Base-by-base conservation (phyloP, 2,888 invertebrate species). In the Megaustenia siamemsis region DNA sequence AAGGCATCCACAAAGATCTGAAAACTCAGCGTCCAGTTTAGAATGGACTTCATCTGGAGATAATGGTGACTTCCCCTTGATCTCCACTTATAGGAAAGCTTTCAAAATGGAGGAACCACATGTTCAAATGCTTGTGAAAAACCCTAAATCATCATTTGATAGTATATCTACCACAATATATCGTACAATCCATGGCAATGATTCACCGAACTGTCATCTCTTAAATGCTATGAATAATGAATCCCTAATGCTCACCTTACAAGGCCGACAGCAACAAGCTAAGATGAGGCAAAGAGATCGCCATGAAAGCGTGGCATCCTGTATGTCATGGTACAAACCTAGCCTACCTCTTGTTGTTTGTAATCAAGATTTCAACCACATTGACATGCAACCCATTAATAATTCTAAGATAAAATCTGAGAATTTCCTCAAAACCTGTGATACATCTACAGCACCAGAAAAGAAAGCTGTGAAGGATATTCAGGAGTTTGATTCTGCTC, bases 91-190 rank as follows among this genome's bases (percentile, higher is more conserved):
- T 86, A 89, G 87, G 87, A 68, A 89, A 69, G 92, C 92, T 87
- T 93, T 90, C 88, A 53, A 43, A 43, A 68, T 32, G 40, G 56
- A 86, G 8, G 63, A 79, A 68, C 53, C 71, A 35, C 53, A 43
- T 69, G 79, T 88, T 24, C 92, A 93, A 85, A 79, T 91, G 53
- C 86, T 91, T 63, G 89, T 89, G 3, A 87, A 90, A 69, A 86
- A 92, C 28, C 93, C 92, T 8, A 88, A 89, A 85, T 91, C 92
- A 15, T 92, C 92, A 24, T 92, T 93, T 86, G 93, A 92, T 35
- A 90, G 90, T 45, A 86, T 86, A 5, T 86, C 89, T 0, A 89
- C 90, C 45, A 91, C 90, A 24, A 89, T 91, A 18, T 93, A 93
- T 86, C 88, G 93, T 40, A 92, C 92, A 86, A 86, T 91, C n/a